Base-by-base conservation (phyloP, 2,113 vertebrate genomes). In the Dromas ardeola region DNA sequence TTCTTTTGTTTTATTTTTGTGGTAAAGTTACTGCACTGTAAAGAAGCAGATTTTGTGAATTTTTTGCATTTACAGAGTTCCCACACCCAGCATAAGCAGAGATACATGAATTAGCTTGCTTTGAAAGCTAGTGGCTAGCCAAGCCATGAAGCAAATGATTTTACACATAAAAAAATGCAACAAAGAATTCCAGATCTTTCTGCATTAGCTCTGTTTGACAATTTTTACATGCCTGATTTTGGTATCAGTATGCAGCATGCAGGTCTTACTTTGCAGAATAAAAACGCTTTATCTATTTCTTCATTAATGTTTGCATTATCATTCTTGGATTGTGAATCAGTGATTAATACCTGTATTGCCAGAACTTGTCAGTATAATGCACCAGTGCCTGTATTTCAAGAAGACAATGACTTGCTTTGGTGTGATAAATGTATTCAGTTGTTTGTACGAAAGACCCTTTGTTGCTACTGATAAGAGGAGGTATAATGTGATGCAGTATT, bases 271-370 rank as follows among this genome's bases (percentile, higher is more conserved):
- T 97, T 67, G 30, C 62, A 94, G 55, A 97, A 84, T 83, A 93
- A 83, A 91, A 95, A 17, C 1, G 45, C 36, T 88, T 97, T 97
- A 85, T 98, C 88, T 94, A 14, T 65, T 81, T 62, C 74, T 96
- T 97, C 55, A 85, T 53, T 93, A 90, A 83, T 55, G 81, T 74
- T 91, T 79, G 17, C 20, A 63, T 55, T 90, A 13, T 32, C 2
- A 0, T 40, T 92, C 62, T 70, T 76, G 42, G 30, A 56, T 67
- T 95, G 14, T 94, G 53, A 87, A 76, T 96, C 73, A 90, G 27
- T 94, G 81, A 94, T 96, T 76, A 62, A 95, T 96, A 69, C 49
- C 21, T 66, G 5, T 81, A 91, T 94, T 97, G 49, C 61, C 69
- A 71, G 63, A 66, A 93, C 19, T 90, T 91, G 78, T 21, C 77